A percentile compares a stretch with the other conserved stretches of the same genome.
Conservation (phyloP, 53 echinoderm and acorn worm genomes). For the Astropecten irregularis region DNA sequence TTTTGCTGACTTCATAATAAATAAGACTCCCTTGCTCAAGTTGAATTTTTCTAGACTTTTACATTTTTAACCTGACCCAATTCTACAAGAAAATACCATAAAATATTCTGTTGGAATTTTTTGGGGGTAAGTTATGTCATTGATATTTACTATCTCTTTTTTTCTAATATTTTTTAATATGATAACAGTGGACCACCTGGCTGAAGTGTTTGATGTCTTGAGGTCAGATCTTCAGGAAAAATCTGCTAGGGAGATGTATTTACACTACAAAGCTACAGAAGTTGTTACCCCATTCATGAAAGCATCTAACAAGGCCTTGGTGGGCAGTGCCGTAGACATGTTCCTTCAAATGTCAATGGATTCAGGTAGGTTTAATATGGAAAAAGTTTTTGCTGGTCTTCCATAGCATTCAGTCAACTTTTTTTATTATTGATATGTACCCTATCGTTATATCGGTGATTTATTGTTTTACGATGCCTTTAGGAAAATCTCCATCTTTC, state of each 20-base stretch:
- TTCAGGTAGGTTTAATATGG: constrained; percentile 87
- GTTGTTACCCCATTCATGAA: constrained; percentile 73
- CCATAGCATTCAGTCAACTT: too few species aligned
- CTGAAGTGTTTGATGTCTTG: constrained; percentile 90
- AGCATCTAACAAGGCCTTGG: constrained; percentile 68
- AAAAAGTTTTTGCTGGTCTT: too few species aligned
- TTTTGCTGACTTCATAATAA: too few species aligned
- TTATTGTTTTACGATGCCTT: too few species aligned
- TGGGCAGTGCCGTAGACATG: constrained; percentile 82
- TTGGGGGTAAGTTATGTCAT: neutral
- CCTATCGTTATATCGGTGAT: too few species aligned
- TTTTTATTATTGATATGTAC: too few species aligned
- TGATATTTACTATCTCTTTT: neutral
- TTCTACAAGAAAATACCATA: too few species aligned
- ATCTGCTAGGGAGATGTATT: constrained; percentile 77
- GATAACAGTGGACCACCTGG: constrained; percentile 82
- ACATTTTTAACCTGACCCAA: too few species aligned
- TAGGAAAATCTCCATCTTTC: too few species aligned
- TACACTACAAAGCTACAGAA: constrained; percentile 78
- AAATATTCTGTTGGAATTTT: too few species aligned
- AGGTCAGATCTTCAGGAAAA: constrained; percentile 84
- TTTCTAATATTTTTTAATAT: neutral
- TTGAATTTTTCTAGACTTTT: too few species aligned
- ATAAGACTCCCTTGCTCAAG: too few species aligned
- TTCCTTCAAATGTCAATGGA: constrained; percentile 98